Evolutionary conservation across 2,888 invertebrate genomes (phyloP).

Genomic region (Crepidodera aurea): DNA sequence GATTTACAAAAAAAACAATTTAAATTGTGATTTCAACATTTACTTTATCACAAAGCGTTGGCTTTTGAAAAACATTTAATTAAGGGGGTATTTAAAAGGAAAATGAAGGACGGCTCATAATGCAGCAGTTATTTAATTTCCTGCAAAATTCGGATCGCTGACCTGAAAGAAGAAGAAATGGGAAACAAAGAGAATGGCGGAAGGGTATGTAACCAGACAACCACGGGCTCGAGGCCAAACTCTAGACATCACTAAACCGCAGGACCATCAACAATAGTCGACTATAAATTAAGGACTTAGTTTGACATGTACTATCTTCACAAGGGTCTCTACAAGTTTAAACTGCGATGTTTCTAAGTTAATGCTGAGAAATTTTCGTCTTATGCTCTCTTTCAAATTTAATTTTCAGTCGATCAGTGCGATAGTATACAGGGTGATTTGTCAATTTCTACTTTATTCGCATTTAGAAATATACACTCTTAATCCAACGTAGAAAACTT

Average conservation of each 20-base stretch:
- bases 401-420: no score
- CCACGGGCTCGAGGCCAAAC: slow-evolving; percentile 22
- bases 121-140: slow-evolving; percentile 61
- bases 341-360: background rate
- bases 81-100: slow-evolving; percentile 50
- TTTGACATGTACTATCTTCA: slow-evolving; percentile 20
- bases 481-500: no score
- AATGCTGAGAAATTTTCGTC: background rate
- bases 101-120: slow-evolving; percentile 58
- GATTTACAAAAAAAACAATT: background rate
- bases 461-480: no score
- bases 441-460: background rate
- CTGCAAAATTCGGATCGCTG: slow-evolving; percentile 56
- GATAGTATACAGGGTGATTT: background rate
- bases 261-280: slow-evolving; percentile 25
- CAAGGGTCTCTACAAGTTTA: background rate
- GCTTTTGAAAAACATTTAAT: slow-evolving; percentile 50
- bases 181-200: slow-evolving; percentile 53
- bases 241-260: slow-evolving; percentile 23
- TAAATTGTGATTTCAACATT: background rate
- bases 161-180: slow-evolving; percentile 45
- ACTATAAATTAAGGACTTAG: slow-evolving; percentile 15
- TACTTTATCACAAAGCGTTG: slow-evolving; percentile 13
- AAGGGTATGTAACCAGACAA: slow-evolving; percentile 34
- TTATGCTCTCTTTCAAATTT: no score